Conservation (phyloP, 2,888 invertebrate species). For the Drosophila eohydei region DNA sequence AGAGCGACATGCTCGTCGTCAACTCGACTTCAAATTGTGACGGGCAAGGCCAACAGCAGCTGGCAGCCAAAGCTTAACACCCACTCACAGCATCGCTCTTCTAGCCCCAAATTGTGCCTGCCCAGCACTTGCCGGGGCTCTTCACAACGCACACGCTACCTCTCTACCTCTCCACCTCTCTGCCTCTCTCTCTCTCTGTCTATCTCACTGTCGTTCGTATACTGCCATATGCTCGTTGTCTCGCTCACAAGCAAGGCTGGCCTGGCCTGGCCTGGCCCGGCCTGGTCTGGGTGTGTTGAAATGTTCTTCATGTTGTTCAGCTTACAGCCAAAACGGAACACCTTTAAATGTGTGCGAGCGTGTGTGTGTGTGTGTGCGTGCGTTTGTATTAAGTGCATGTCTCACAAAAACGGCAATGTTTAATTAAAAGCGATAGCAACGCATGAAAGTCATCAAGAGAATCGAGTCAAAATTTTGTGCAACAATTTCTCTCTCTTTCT, state of each 20-base stretch:
- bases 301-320: constrained; percentile 36
- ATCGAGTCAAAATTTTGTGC: constrained; percentile 23
- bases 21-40: constrained; percentile 66
- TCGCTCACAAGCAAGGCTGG: neutral
- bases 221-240: neutral
- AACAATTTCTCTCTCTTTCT: constrained; percentile 8
- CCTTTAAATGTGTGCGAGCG: constrained; percentile 1
- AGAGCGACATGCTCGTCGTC: constrained; percentile 35
- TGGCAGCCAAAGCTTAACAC: constrained; percentile 10
- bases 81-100: neutral
- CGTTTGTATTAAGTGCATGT: constrained; percentile 37
- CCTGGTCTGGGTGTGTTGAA: constrained; percentile 28
- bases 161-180: neutral
- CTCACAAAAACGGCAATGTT: constrained; percentile 52
- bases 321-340: constrained; percentile 29
- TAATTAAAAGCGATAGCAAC: constrained; percentile 60
- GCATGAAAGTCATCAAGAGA: constrained; percentile 41
- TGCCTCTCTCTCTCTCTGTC: neutral
- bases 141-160: neutral
- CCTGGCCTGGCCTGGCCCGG: neutral
- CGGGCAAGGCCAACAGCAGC: constrained; percentile 49
- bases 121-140: constrained; percentile 33
- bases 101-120: constrained; percentile 1
- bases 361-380: constrained; percentile 18
- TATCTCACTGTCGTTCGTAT: neutral